A percentile compares a stretch with the other conserved stretches of the same genome.
Conservation (phyloP, 2,888 invertebrate species). For the Agriotes lineatus region DNA sequence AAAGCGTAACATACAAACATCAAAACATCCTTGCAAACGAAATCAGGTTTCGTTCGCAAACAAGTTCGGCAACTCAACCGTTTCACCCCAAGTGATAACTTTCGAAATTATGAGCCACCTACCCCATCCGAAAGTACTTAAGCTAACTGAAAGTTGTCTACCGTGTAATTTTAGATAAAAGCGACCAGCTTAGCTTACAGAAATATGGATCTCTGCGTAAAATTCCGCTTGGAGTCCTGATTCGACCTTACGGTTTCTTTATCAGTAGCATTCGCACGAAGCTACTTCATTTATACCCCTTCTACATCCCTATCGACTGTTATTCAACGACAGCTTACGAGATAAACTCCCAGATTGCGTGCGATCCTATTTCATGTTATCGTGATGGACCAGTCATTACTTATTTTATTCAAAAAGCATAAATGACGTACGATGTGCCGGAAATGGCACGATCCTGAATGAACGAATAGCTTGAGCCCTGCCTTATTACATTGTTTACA, state of each 20-base stretch:
- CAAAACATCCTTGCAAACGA: conserved; percentile 1
- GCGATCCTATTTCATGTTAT: conserved; percentile 26
- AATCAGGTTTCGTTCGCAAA: conserved; percentile 8
- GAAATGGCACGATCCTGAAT: conserved; percentile 15
- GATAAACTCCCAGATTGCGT: conserved; percentile 33
- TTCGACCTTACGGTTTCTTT: conserved; percentile 28
- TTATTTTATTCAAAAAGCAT: conserved; percentile 21
- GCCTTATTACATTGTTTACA: too few species aligned
- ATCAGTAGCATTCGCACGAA: conserved; percentile 28
- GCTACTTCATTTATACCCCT: conserved; percentile 30
- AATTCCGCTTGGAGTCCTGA: conserved; percentile 3
- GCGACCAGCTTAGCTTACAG: background rate
- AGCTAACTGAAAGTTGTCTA: conserved; percentile 21
- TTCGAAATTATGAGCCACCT: conserved; percentile 18
- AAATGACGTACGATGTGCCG: conserved; percentile 23
- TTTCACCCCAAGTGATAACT: background rate
- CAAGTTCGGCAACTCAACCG: background rate
- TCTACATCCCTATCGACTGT: conserved; percentile 17
- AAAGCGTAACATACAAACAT: conserved; percentile 7
- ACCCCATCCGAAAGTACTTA: conserved; percentile 9
- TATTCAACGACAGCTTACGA: conserved; percentile 24
- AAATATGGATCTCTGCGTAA: conserved; percentile 7
- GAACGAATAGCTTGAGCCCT: too few species aligned
- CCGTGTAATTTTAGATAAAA: conserved; percentile 21
- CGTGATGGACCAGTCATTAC: conserved; percentile 16